Base-by-base conservation (phyloP, 2,797 vertebrate genomes). In the Falco concolor region DNA sequence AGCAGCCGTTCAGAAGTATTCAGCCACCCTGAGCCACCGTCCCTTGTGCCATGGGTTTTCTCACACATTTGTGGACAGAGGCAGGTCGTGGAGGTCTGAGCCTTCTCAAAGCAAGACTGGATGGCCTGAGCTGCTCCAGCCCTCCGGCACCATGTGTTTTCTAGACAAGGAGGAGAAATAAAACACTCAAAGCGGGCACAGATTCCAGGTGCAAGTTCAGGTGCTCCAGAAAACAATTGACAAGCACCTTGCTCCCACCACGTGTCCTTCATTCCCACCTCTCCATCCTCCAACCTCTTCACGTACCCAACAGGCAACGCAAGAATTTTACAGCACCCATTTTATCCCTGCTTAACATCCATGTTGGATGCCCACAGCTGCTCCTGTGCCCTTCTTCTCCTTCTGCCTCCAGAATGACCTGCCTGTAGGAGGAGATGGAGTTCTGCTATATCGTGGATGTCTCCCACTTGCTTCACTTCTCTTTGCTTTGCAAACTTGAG, bases 301-400 rank as follows among this genome's bases (percentile, higher is more conserved):
- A 42, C 3, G 2, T 13, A 21, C 54, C 40, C 32, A 54, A 13
- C 2, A 1, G 68, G 23, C 34, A n/a, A 12, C 1, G 0, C 47
- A 49, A 74, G 54, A 68, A 36, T 42, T 36, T 74, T 34, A 10
- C 54, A 32, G 32, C 54, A 49, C 19, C 54, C 1, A 0, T 38
- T 79, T 32, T 44, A 17, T 36, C 54, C 68, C 68, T 4, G 1
- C 61, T 54, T 53, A 32, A 25, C 2, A 0, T 16, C 45, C 3
- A 0, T 30, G 59, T 47, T 42, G 53, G 47, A 36, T 67, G 74
- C 45, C 44, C 16, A 15, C 52, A 38, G 59, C 87, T 90, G 24
- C 44, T 44, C 57, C 44, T 34, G 64, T 70, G 32, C 22, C 75
- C 47, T 83, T 64, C 60, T 75, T 63, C 38, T 77, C n/a, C 52